Evolutionary conservation across 2,888 invertebrate genomes (phyloP).

Genomic region (Rotaria socialis): DNA sequence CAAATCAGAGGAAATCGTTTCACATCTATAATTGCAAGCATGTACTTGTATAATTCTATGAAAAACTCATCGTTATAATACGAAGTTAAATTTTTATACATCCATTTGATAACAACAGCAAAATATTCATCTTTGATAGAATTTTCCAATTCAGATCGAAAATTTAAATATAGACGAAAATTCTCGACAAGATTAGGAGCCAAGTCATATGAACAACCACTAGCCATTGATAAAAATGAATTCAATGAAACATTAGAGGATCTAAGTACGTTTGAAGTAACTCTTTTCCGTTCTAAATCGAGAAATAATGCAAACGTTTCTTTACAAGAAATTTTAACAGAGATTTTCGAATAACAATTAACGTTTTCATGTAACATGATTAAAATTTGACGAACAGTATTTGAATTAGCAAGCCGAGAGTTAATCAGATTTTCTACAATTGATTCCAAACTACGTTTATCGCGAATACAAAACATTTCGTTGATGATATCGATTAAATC

Average conservation of each 20-base stretch:
- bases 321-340: neutral
- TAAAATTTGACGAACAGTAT: neutral
- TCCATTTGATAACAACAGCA: neutral
- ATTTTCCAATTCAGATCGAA: neutral
- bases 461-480: neutral
- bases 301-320: neutral
- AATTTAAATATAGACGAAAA: neutral
- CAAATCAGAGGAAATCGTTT: neutral
- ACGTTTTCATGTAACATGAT: neutral
- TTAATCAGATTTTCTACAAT: neutral
- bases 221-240: neutral
- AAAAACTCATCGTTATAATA: neutral
- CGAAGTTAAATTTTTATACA: rapidly evolving
- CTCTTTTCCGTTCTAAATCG: neutral
- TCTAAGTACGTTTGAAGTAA: neutral
- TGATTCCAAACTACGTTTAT: neutral
- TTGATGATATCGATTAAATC: neutral
- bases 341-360: neutral
- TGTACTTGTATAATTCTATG: neutral
- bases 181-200: neutral
- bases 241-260: neutral
- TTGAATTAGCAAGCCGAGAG: neutral
- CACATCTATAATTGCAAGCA: neutral
- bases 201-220: neutral
- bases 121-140: neutral